Evolutionary conservation across 2,888 invertebrate species (phyloP).

Genomic region (Andrena dorsata): DNA sequence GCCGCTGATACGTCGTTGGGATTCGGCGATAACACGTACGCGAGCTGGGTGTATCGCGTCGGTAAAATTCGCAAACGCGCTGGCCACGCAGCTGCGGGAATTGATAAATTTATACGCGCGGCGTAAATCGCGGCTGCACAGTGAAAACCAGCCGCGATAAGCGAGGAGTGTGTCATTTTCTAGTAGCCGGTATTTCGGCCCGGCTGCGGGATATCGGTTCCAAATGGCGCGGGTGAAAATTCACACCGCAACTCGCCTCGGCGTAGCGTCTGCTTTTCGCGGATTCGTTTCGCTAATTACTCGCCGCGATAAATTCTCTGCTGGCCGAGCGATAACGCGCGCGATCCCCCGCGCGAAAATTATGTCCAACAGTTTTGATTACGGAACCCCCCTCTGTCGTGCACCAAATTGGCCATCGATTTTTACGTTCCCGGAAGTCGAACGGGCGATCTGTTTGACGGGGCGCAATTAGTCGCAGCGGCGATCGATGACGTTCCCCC

Average conservation of each 20-base stretch:
- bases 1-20: neutral
- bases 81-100: neutral
- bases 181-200: constrained; percentile 2
- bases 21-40: neutral
- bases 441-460: neutral
- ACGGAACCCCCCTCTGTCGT: neutral
- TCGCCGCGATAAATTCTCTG: constrained; percentile 33
- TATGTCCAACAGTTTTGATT: constrained; percentile 23
- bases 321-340: constrained; percentile 5
- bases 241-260: neutral
- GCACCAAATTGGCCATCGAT: neutral
- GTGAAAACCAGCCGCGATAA: constrained; percentile 27
- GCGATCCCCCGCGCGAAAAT: neutral
- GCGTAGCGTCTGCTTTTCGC: constrained; percentile 1
- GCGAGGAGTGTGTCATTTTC: constrained; percentile 44
- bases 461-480: neutral
- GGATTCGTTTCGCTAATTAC: constrained; percentile 48
- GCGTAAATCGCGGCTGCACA: constrained; percentile 13
- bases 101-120: constrained; percentile 35
- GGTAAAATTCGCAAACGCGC: constrained; percentile 6
- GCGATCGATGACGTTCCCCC: constrained; percentile 8
- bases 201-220: constrained; percentile 20
- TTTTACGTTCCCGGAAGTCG: neutral
- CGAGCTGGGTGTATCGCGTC: neutral
- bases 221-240: constrained; percentile 14